phyloP scores from a whole-genome alignment of 2,888 invertebrate genomes.

The Aphodius sticticus region DNA sequence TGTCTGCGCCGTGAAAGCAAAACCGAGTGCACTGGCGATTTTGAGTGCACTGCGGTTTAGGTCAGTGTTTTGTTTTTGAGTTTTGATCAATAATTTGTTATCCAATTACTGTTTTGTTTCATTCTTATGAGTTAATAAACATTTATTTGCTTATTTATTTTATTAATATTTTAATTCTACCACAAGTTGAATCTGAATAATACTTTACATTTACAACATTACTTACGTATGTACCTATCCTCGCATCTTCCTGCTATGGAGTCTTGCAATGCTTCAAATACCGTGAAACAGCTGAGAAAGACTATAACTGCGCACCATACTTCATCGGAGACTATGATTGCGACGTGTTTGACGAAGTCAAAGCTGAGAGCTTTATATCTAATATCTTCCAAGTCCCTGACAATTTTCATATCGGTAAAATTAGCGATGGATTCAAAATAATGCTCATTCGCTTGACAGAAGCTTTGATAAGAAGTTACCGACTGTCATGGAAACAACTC shows the following conservation, averaged over 20 bases:
- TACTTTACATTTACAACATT: background rate
- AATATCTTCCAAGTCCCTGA: background rate
- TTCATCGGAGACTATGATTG: background rate
- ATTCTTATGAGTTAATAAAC: no score
- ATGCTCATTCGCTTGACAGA: background rate
- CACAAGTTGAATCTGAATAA: background rate
- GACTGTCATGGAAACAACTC: no score
- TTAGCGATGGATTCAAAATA: background rate
- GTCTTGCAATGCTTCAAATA: conserved; percentile 10
- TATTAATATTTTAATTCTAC: background rate
- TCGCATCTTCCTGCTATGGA: conserved; percentile 5
- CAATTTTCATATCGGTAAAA: background rate
- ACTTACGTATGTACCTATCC: conserved; percentile 8
- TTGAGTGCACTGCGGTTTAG: no score
- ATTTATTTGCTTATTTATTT: no score
- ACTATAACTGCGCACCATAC: conserved; percentile 19
- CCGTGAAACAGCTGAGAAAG: conserved; percentile 6
- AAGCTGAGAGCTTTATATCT: background rate
- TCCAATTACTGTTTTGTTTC: no score
- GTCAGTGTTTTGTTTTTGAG: no score
- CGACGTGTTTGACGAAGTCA: background rate
- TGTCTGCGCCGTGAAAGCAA: no score
- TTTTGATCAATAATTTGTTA: no score
- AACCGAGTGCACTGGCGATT: no score
- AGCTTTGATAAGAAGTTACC: no score